phyloP scores from a whole-genome alignment of 1,140 invertebrate genomes.

The Trachelipus rathkii region DNA sequence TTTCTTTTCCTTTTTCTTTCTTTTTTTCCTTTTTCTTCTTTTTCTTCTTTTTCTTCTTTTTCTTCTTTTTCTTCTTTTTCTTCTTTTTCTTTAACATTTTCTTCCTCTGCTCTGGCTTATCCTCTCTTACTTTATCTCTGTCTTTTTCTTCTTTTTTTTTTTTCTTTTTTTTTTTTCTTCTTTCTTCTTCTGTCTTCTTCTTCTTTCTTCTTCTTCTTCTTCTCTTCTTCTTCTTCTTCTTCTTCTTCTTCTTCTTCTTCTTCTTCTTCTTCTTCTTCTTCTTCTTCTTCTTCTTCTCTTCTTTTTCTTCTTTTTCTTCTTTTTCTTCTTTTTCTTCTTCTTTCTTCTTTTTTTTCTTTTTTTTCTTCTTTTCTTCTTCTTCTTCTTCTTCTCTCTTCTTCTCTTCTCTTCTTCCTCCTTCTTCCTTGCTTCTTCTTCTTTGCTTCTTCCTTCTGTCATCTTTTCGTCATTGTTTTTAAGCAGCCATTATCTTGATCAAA shows the following conservation, averaged over 20 bases:
- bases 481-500: too few relatives aligned
- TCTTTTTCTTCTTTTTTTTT: too few relatives aligned
- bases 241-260: not conserved
- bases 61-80: not conserved
- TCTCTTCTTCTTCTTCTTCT: not conserved
- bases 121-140: too few relatives aligned
- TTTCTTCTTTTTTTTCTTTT: not conserved
- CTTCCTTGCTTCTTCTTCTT: too few relatives aligned
- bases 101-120: not conserved
- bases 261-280: not conserved
- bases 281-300: not conserved
- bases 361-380: not conserved
- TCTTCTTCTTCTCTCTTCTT: not conserved
- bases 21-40: not conserved
- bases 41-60: not conserved
- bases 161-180: not conserved
- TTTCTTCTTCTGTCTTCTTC: too few relatives aligned
- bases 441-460: too few relatives aligned
- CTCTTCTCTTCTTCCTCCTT: not conserved
- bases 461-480: too few relatives aligned
- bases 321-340: not conserved
- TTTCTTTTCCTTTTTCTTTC: not conserved
- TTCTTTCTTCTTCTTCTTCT: not conserved
- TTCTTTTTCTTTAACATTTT: too few relatives aligned
- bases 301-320: not conserved